Base-by-base conservation (phyloP, 1,140 invertebrate genomes). In the Anastatus disparis region DNA sequence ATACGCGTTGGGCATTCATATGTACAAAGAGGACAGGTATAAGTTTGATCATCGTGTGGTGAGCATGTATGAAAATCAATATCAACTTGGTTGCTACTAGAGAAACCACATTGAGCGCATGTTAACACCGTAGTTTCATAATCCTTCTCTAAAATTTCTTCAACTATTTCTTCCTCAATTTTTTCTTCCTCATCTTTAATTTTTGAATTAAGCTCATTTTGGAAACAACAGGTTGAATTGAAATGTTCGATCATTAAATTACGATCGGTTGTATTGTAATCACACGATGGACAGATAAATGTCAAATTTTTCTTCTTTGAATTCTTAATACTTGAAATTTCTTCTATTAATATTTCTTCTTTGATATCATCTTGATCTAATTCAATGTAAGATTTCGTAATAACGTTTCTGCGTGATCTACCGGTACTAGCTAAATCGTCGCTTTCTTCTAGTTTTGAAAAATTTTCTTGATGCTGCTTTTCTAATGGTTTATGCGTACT, bases 1-100 rank as follows among this genome's bases (percentile, higher is more conserved):
- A 42, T 74, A n/a, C 74, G 72, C 1, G 73, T 73, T 0, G 50
- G 50, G 29, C 77, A 78, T 13, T 75, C 63, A 24, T 74, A 80
- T 10, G 72, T 65, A 48, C 78, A 80, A 10, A 74, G 42, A 24
- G 72, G 72, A 35, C 79, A 79, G 2, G 70, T 72, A n/a, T 76
- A 74, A 15, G 9, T 53, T 13, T 31, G 6, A 3, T 70, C 53
- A 0, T 52, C 40, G 8, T 62, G 71, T 70, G 22, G 64, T 46
- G 9, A 67, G 53, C 42, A 78, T 9, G 9, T 55, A 22, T 72
- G 70, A 29, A 72, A 72, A 44, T 72, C 70, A 0, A 72, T 9
- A 56, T 70, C 20, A 42, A 59, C 53, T 66, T 74, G 61, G 46
- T 27, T n/a, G 44, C 52, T 1, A 8, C 68, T 73, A n/a, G 73